These are phyloP conservation scores for Cyanoderma ruficeps DNA, from an alignment of 2,113 vertebrate genomes.

Conservation along the genomic window DNA sequence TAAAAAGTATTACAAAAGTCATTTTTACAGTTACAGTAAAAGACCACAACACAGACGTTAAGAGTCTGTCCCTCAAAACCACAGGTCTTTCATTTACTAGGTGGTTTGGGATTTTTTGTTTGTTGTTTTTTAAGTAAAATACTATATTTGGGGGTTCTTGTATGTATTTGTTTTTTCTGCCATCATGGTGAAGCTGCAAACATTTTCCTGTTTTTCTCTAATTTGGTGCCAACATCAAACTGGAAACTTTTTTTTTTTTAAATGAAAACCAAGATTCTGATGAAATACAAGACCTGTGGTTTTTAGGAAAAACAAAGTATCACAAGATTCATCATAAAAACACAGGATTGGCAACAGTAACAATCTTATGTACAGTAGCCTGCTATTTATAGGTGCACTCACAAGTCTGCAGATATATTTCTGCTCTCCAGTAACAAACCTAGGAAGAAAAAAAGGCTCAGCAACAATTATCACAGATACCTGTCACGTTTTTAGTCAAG, in stretches of 20 bases:
- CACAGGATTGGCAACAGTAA: not conserved
- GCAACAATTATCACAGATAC: not conserved
- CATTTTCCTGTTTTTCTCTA: slow-evolving; percentile 50
- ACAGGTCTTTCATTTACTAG: slow-evolving; percentile 42
- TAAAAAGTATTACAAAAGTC: slow-evolving; percentile 54
- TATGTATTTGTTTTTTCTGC: slow-evolving; percentile 35
- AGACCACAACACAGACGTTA: slow-evolving; percentile 55
- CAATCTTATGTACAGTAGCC: not conserved
- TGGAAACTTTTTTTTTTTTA: not conserved
- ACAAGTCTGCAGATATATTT: not conserved
- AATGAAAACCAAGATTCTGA: slow-evolving; percentile 35
- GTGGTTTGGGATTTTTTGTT: slow-evolving; percentile 56
- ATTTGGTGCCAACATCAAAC: slow-evolving; percentile 41
- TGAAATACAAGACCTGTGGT: slow-evolving; percentile 55
- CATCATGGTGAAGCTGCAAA: slow-evolving; percentile 38
- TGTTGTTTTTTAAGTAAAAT: slow-evolving; percentile 54
- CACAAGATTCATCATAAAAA: slow-evolving; percentile 53
- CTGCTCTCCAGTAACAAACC: slow-evolving; percentile 44
- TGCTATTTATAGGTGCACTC: slow-evolving; percentile 33
- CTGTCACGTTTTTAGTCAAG: not conserved
- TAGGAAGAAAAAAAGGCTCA: not conserved
- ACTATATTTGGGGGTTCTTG: slow-evolving; percentile 29
- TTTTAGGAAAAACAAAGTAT: slow-evolving; percentile 59
- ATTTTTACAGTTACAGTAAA: slow-evolving; percentile 63
- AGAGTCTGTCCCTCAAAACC: slow-evolving; percentile 53